These are phyloP conservation scores for Peromyscus attwateri DNA, from an alignment of 2,797 vertebrate genomes.

Conservation along the genomic window DNA sequence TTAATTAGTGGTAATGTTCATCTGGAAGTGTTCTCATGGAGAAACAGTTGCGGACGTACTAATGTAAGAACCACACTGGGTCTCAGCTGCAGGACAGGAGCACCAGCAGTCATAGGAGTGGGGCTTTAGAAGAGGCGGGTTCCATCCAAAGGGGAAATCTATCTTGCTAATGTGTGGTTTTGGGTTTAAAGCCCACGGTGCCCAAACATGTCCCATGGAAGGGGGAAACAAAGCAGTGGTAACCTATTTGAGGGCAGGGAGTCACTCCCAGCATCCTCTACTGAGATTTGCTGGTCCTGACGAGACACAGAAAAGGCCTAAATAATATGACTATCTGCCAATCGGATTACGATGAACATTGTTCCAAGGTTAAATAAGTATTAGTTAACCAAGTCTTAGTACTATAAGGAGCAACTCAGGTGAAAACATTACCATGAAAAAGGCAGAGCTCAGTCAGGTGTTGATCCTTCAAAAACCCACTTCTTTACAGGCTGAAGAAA, in stretches of 20 bases:
- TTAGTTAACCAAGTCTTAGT: slow-evolving; percentile 80
- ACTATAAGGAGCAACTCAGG: slow-evolving; percentile 80
- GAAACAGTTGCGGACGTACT: slow-evolving; percentile 26
- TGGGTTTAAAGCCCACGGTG: not conserved
- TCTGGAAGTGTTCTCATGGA: slow-evolving; percentile 50
- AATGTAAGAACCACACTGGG: not conserved
- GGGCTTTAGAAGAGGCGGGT: not conserved
- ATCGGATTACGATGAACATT: slow-evolving; percentile 79
- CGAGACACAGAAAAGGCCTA: slow-evolving; percentile 71
- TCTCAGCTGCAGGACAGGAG: not conserved
- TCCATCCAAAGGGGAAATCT: slow-evolving; percentile 37
- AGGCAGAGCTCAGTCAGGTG: slow-evolving; percentile 82
- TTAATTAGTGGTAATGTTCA: slow-evolving; percentile 64
- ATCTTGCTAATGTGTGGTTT: slow-evolving; percentile 31
- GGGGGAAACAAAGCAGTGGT: not conserved
- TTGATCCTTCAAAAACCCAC: slow-evolving; percentile 79
- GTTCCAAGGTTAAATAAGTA: slow-evolving; percentile 82
- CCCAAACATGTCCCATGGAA: slow-evolving; percentile 2
- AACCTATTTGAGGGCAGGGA: slow-evolving; percentile 27
- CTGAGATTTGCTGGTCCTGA: slow-evolving; percentile 62
- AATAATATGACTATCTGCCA: slow-evolving; percentile 76
- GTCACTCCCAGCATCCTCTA: slow-evolving; percentile 38
- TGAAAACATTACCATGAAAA: slow-evolving; percentile 83
- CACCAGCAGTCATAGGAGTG: slow-evolving; percentile 40
- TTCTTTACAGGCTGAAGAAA: slow-evolving; percentile 78